phyloP scores from a whole-genome alignment of 2,113 vertebrate genomes.

The Kryptolebias marmoratus region DNA sequence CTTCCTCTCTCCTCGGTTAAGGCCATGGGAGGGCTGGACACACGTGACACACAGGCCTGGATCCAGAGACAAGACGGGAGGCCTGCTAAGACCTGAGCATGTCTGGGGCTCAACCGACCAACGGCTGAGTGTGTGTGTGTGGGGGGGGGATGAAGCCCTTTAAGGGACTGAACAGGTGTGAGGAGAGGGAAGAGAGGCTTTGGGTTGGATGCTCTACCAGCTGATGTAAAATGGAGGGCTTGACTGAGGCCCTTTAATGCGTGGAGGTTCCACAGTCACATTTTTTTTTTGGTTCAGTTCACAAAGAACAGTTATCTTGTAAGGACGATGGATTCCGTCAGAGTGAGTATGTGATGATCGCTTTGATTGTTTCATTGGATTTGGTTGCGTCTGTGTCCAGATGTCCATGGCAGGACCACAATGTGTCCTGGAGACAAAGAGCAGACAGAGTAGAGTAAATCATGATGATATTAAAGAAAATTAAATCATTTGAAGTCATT shows the following conservation, averaged over 20 bases:
- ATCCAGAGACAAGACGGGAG: constrained; percentile 47
- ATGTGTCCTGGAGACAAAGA: constrained; percentile 64
- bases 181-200: constrained; percentile 9
- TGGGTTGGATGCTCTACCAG: constrained; percentile 40
- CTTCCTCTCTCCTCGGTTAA: constrained; percentile 50
- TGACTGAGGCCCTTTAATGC: constrained; percentile 41
- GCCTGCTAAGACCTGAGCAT: constrained; percentile 45
- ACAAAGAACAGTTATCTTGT: constrained; percentile 57
- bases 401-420: constrained; percentile 67
- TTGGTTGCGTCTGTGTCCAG: constrained; percentile 72
- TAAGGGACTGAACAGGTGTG: constrained; percentile 24
- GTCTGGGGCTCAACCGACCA: constrained; percentile 32
- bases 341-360: constrained; percentile 55
- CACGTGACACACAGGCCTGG: constrained; percentile 33
- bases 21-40: constrained; percentile 61
- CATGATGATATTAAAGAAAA: too few species aligned
- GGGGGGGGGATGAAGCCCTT: constrained; percentile 40
- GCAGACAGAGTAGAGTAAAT: constrained; percentile 12
- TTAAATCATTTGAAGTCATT: too few species aligned
- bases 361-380: constrained; percentile 68
- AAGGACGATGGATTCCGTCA: constrained; percentile 62
- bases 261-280: constrained; percentile 44
- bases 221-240: constrained; percentile 30
- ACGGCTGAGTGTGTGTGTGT: not conserved
- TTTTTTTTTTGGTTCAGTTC: constrained; percentile 68